phyloP scores from a whole-genome alignment of 2,113 vertebrate genomes.

The Sminthopsis crassicaudata region DNA sequence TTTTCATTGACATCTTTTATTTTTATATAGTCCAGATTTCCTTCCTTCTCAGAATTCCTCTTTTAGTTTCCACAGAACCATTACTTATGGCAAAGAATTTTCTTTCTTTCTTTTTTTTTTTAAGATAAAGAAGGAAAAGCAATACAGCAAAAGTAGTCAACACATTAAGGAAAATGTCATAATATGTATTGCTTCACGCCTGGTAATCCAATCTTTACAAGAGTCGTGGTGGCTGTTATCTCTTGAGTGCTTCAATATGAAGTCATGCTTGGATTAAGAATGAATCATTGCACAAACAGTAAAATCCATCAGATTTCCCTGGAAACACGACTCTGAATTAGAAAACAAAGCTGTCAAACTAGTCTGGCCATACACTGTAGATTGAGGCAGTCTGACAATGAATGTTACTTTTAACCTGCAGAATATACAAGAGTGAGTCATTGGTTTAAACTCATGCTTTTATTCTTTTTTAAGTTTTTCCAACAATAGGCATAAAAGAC shows the following conservation, averaged over 20 bases:
- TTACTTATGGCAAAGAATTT: neutral
- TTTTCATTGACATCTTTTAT: neutral
- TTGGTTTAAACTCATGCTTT: neutral
- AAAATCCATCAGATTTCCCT: neutral
- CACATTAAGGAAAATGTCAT: neutral
- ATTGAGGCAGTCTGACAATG: conserved; percentile 17
- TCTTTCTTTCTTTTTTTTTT: neutral
- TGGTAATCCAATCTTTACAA: neutral
- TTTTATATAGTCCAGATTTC: neutral
- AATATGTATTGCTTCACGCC: neutral
- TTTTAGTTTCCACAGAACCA: neutral
- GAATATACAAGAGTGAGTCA: conserved; percentile 57
- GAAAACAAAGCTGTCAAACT: neutral
- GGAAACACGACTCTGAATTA: conserved; percentile 11
- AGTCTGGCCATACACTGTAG: neutral
- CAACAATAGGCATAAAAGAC: conserved; percentile 8
- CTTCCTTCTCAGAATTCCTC: neutral
- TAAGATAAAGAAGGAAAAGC: neutral
- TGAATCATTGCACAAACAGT: neutral
- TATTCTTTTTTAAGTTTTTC: conserved; percentile 15
- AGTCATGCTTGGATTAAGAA: conserved; percentile 31
- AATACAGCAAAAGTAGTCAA: neutral
- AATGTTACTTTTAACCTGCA: conserved; percentile 14
- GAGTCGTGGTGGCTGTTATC: neutral
- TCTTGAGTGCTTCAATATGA: neutral